phyloP scores from a whole-genome alignment of 2,888 invertebrate species.

The Ceriagrion tenellum region DNA sequence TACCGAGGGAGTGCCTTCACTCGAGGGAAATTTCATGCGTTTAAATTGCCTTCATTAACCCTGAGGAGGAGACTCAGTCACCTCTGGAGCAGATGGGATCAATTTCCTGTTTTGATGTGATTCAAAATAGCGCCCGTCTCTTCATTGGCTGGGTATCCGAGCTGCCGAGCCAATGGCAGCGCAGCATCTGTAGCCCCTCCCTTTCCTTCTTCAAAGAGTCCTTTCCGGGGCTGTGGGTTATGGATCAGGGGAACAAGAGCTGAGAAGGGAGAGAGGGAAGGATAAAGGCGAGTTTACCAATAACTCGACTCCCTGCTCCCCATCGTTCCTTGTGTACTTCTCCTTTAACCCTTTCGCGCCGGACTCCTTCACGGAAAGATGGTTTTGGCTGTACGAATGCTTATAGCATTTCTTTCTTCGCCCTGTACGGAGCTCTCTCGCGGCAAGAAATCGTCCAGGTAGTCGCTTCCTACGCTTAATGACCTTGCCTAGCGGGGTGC shows the following conservation, averaged over 20 bases:
- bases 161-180: background rate
- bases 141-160: background rate
- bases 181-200: background rate
- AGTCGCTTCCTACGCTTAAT: no score
- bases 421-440: no score
- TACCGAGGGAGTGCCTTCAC: background rate
- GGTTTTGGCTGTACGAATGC: no score
- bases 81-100: background rate
- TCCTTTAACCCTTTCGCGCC: no score
- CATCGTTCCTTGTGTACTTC: background rate
- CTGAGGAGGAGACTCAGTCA: background rate
- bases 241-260: background rate
- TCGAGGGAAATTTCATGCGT: background rate
- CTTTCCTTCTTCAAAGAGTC: background rate
- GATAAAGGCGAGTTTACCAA: slow-evolving; percentile 12
- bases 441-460: no score
- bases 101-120: background rate
- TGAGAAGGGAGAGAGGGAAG: background rate
- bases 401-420: no score
- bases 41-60: slow-evolving; percentile 22
- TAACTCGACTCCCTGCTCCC: background rate
- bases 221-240: slow-evolving; percentile 28
- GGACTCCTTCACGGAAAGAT: no score
- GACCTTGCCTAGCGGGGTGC: no score
- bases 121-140: slow-evolving; percentile 16